Percentiles rank a stretch among this genome's conserved stretches.
Evolutionary conservation across 2,797 vertebrate genomes (phyloP).

Genomic region (Furcifer pardalis): DNA sequence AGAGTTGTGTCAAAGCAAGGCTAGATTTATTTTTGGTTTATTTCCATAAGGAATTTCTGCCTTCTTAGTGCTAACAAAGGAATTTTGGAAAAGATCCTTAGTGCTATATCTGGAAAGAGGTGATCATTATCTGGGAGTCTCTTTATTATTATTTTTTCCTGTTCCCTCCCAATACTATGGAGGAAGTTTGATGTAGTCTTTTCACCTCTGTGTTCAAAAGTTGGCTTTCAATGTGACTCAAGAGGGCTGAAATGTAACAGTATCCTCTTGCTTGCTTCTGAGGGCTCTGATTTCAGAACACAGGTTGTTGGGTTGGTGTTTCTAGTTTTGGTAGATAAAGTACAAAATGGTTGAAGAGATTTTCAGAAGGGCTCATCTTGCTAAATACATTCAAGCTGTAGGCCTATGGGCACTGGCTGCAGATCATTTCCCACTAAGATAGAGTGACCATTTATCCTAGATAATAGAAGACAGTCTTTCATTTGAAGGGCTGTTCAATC

Average conservation of each 20-base stretch:
- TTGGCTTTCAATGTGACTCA: neutral
- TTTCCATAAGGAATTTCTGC: constrained; percentile 4
- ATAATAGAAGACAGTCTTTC: neutral
- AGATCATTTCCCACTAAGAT: too few species aligned
- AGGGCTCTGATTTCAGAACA: neutral
- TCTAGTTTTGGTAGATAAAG: neutral
- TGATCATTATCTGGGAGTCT: neutral
- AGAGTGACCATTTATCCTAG: neutral
- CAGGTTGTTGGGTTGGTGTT: neutral
- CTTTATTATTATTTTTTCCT: neutral
- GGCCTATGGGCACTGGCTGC: neutral
- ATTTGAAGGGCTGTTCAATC: neutral
- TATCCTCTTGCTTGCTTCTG: neutral
- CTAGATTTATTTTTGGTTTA: neutral
- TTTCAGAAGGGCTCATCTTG: neutral
- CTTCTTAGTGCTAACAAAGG: neutral
- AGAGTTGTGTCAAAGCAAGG: neutral
- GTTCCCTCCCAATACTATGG: neutral
- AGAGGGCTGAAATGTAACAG: neutral
- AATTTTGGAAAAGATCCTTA: neutral
- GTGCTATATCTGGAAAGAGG: neutral
- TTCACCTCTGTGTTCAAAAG: neutral
- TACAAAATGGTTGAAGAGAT: neutral
- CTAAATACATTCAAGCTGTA: neutral
- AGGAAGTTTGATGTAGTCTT: neutral